A percentile compares a stretch with the other conserved stretches of the same genome.
Conservation (phyloP, 2,113 vertebrate species). For the Herpetotheres cachinnans region DNA sequence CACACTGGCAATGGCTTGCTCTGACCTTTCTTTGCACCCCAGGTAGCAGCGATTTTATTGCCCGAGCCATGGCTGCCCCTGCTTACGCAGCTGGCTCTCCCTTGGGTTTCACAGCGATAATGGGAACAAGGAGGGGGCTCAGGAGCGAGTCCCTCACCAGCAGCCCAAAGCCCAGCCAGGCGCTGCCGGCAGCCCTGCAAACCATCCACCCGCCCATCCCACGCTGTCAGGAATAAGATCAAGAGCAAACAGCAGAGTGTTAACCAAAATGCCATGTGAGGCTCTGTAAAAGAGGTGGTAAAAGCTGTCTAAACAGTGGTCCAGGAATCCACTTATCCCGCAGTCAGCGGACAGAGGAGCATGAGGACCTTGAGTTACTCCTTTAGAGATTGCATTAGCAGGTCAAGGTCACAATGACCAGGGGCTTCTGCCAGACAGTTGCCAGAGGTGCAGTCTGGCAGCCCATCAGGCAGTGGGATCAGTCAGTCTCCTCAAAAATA, state of each 20-base stretch:
- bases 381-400: neutral
- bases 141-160: neutral
- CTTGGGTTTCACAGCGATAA: neutral
- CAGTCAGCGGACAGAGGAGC: neutral
- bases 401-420: neutral
- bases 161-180: neutral
- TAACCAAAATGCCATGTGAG: neutral
- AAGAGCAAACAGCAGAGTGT: neutral
- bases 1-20: neutral
- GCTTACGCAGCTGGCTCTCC: neutral
- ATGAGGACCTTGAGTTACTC: neutral
- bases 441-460: neutral
- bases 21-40: neutral
- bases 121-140: neutral
- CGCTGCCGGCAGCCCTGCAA: neutral
- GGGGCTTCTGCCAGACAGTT: neutral
- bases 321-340: neutral
- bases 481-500: neutral
- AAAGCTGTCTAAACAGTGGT: neutral
- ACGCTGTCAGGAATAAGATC: neutral
- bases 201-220: neutral
- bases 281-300: constrained; percentile 1
- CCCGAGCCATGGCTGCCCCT: neutral
- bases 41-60: neutral
- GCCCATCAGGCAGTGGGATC: neutral